Conservation (phyloP, 2,888 invertebrate genomes). For the Sisyra terminalis region DNA sequence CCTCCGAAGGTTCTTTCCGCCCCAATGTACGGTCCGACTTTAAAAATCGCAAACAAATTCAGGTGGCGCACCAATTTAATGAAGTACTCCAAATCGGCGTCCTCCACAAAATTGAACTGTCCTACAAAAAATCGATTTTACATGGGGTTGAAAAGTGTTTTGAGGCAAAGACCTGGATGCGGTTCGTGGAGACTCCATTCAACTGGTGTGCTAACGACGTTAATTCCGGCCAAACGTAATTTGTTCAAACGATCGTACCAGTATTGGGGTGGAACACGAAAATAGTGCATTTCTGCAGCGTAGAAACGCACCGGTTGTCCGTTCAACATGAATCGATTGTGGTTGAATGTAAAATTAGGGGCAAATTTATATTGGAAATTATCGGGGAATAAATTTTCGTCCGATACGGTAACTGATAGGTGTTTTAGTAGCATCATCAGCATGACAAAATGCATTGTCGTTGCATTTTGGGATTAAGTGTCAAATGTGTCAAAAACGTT, state of each 20-base stretch:
- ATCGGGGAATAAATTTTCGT: too few relatives aligned
- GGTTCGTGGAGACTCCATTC: slow-evolving; percentile 16
- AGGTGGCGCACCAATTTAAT: slow-evolving; percentile 50
- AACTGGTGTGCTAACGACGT: slow-evolving; percentile 4
- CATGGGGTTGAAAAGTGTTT: background rate
- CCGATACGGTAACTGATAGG: too few relatives aligned
- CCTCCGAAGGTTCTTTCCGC: slow-evolving; percentile 52
- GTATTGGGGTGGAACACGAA: background rate
- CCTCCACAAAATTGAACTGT: slow-evolving; percentile 38
- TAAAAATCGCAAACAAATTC: slow-evolving; percentile 54
- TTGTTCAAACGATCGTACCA: slow-evolving; percentile 3
- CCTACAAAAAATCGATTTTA: slow-evolving; percentile 25
- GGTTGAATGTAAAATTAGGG: too few relatives aligned
- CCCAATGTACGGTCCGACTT: slow-evolving; percentile 79
- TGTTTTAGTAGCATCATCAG: too few relatives aligned
- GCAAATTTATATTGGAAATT: too few relatives aligned
- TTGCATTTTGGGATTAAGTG: too few relatives aligned
- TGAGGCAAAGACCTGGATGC: background rate
- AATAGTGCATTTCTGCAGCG: slow-evolving; percentile 3
- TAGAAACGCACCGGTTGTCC: background rate
- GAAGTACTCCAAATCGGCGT: slow-evolving; percentile 49
- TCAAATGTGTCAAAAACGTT: too few relatives aligned
- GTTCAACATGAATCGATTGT: too few relatives aligned
- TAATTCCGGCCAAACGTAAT: slow-evolving; percentile 1
- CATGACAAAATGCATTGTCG: too few relatives aligned